phyloP scores from a whole-genome alignment of 2,888 invertebrate species.

The Lobophora halterata region DNA sequence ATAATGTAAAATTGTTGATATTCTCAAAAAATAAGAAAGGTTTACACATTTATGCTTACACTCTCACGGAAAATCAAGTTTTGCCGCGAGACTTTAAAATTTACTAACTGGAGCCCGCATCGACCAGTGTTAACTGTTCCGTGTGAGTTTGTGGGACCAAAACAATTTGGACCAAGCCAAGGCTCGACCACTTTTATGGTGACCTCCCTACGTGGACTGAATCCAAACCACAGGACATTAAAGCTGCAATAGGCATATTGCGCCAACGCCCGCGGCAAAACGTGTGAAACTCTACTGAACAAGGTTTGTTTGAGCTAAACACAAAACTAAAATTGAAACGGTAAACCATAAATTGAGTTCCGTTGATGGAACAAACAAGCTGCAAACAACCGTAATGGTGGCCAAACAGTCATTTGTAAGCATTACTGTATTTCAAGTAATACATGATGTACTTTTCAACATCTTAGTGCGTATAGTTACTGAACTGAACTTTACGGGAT shows the following conservation, averaged over 20 bases:
- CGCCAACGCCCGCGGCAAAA: conserved; percentile 48
- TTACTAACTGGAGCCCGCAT: conserved; percentile 9
- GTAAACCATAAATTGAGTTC: conserved; percentile 18
- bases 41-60: background rate
- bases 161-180: conserved; percentile 65
- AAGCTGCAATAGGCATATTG: conserved; percentile 62
- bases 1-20: too few relatives aligned
- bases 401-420: too few relatives aligned
- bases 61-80: conserved; percentile 16
- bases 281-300: conserved; percentile 51
- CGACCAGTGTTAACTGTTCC: conserved; percentile 41
- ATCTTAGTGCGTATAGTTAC: too few relatives aligned
- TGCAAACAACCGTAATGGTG: too few relatives aligned
- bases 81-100: conserved; percentile 11
- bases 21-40: too few relatives aligned
- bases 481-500: too few relatives aligned
- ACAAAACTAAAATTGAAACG: conserved; percentile 15
- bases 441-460: too few relatives aligned
- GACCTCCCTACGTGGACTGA: conserved; percentile 61
- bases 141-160: conserved; percentile 58
- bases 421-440: too few relatives aligned
- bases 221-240: conserved; percentile 70
- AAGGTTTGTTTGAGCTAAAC: conserved; percentile 36
- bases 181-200: conserved; percentile 65
- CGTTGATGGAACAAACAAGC: too few relatives aligned